Conservation (phyloP, 2,888 invertebrate species). For the Ophion ventricosus region DNA sequence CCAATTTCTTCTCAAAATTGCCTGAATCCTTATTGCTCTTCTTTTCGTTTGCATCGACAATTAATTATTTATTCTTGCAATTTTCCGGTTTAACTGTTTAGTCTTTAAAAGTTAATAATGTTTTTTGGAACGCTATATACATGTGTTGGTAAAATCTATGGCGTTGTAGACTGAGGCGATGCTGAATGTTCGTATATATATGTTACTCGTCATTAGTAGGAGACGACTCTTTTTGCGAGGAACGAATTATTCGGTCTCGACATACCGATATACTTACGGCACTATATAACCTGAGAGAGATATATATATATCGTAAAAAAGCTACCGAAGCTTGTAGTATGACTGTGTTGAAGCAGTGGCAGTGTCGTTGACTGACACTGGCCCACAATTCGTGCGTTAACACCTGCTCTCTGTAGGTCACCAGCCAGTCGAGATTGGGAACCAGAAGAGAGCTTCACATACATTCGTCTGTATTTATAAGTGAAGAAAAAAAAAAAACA, state of each 20-base stretch:
- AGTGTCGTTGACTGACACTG: slow-evolving; percentile 79
- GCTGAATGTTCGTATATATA: too few species aligned
- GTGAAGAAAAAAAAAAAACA: slow-evolving; percentile 29
- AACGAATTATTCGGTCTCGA: slow-evolving; percentile 14
- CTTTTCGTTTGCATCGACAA: not conserved
- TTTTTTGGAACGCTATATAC: not conserved
- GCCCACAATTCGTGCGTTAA: slow-evolving; percentile 78
- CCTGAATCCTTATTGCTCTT: too few species aligned
- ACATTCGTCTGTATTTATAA: slow-evolving; percentile 13
- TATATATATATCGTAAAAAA: slow-evolving; percentile 30
- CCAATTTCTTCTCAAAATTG: too few species aligned
- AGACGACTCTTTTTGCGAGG: slow-evolving; percentile 25
- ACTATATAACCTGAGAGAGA: not conserved
- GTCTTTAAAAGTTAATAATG: not conserved
- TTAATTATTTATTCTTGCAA: not conserved
- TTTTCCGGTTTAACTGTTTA: not conserved
- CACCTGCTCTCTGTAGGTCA: slow-evolving; percentile 70
- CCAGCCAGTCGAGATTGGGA: slow-evolving; percentile 55
- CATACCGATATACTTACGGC: not conserved
- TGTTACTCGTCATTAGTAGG: too few species aligned
- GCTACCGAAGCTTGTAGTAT: slow-evolving; percentile 3
- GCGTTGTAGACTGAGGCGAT: too few species aligned
- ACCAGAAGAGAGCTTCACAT: slow-evolving; percentile 47
- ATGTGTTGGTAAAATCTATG: too few species aligned
- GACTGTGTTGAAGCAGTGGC: slow-evolving; percentile 45